Percentiles rank a stretch among this genome's conserved stretches.
phyloP scores from a whole-genome alignment of 2,113 vertebrate species.

The Takifugu flavidus region DNA sequence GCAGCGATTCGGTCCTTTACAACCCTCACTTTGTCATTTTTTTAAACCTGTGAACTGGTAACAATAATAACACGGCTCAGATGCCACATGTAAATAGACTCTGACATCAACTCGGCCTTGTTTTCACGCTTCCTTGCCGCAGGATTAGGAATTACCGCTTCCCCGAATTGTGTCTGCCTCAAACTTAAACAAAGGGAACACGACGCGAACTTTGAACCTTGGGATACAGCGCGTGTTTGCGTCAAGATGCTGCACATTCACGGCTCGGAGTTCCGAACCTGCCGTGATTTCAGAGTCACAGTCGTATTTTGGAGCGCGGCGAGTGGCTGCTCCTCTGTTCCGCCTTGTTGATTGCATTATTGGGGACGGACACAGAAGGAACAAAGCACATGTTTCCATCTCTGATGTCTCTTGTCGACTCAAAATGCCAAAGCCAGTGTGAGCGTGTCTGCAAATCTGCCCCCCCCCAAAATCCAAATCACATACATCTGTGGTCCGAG shows the following conservation, averaged over 20 bases:
- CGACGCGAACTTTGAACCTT: no score
- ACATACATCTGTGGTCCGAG: conserved; percentile 52
- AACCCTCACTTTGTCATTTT: neutral
- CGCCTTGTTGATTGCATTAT: conserved; percentile 56
- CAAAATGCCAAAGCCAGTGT: conserved; percentile 50
- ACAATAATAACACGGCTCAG: no score
- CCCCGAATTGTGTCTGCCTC: no score
- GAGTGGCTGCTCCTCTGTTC: conserved; percentile 47
- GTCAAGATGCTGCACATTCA: no score
- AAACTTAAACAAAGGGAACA: no score
- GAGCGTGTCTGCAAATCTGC: conserved; percentile 37
- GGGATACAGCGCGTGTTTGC: no score
- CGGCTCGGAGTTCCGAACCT: conserved; percentile 2
- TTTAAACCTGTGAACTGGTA: neutral
- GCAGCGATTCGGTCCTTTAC: neutral
- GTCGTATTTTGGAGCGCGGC: conserved; percentile 31
- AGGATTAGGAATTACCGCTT: no score
- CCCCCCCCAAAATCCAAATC: conserved; percentile 40
- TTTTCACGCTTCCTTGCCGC: no score
- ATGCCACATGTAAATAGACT: no score
- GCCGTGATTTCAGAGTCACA: conserved; percentile 41
- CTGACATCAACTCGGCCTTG: no score
- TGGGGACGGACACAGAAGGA: conserved; percentile 44
- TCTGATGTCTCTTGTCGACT: conserved; percentile 51
- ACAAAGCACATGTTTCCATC: conserved; percentile 46